phyloP scores from a whole-genome alignment of 2,797 vertebrate genomes.

The Leucoraja ocellata region DNA sequence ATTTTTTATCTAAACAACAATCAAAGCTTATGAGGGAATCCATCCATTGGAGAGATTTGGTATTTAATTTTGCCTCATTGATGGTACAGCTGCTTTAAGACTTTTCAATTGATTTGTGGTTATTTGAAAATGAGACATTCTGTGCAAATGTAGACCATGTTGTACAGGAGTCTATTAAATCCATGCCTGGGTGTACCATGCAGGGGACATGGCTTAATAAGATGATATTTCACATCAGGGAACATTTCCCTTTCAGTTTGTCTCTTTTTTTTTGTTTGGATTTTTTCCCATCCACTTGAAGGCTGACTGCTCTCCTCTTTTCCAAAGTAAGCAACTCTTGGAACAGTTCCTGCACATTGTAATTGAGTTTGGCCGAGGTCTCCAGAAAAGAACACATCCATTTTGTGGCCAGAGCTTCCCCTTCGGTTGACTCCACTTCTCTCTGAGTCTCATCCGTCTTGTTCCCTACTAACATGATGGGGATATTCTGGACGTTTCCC shows the following conservation, averaged over 20 bases:
- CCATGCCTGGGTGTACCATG: conserved; percentile 24
- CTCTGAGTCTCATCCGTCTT: conserved; percentile 52
- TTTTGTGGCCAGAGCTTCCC: conserved; percentile 51
- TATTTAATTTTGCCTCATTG: background rate
- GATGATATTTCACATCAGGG: conserved; percentile 51
- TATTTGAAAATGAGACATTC: background rate
- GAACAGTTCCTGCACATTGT: conserved; percentile 61
- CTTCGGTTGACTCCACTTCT: conserved; percentile 54
- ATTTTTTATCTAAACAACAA: background rate
- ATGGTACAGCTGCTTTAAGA: background rate
- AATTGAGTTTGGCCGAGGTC: conserved; percentile 56
- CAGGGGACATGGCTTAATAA: background rate
- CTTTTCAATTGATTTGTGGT: background rate
- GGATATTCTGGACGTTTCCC: conserved; percentile 53
- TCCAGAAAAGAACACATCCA: conserved; percentile 64
- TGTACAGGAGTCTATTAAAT: conserved; percentile 22
- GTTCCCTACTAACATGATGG: conserved; percentile 59
- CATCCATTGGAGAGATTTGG: background rate
- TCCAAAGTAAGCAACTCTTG: conserved; percentile 57
- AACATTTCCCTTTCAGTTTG: conserved; percentile 59
- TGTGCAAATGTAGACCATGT: background rate
- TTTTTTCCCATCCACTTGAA: conserved; percentile 56
- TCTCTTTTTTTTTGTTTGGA: conserved; percentile 53
- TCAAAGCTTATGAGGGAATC: background rate
- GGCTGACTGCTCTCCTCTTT: conserved; percentile 53